Base-by-base conservation (phyloP, 2,888 invertebrate genomes). In the Cancer borealis region DNA sequence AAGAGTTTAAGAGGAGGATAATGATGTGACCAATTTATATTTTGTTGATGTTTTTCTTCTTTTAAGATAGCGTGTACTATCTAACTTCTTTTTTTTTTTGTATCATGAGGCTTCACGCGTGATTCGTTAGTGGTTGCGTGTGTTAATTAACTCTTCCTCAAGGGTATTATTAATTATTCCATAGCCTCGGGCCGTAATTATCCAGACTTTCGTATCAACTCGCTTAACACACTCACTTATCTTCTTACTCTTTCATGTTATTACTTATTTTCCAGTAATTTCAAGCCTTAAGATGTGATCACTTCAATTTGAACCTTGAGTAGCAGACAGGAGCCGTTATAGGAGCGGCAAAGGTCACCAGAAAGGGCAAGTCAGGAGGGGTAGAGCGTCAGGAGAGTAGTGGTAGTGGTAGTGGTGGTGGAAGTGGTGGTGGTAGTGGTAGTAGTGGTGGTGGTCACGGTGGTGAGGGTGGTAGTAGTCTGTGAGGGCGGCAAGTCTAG, bases 401-500 rank as follows among this genome's bases (percentile, higher is more conserved):
- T 73, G 26, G 73, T n/a, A 10, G 73, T 73, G 73, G 54, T 49
- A 17, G 49, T 39, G 14, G 90, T 84, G 17, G 87, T 54, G n/a
- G 79, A 17, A 14, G 60, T 39, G 30, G 84, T 87, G 30, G 84
- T 47, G 21, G 47, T 54, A 39, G 91, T 49, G 21, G 49, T 46
- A 84, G 26, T 45, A n/a, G 73, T 54, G 49, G 91, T 49, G 30
- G 49, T 46, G 89, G 26, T 45, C 39, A 88, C 46, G 47, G 87
- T 12, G 88, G 92, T 73, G 92, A 79, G 73, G 87, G 93, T 93
- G 93, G 93, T 90, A 89, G 47, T 45, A 87, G 92, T 91, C 89
- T 8, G 73, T 21, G 39, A 5, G 66, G 92, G 73, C 87, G 91
- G 30, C 87, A 5, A 46, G 92, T 92, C 92, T 26, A 26, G 26